Conservation (phyloP, 1,140 invertebrate species). For the Drosophila orena region DNA sequence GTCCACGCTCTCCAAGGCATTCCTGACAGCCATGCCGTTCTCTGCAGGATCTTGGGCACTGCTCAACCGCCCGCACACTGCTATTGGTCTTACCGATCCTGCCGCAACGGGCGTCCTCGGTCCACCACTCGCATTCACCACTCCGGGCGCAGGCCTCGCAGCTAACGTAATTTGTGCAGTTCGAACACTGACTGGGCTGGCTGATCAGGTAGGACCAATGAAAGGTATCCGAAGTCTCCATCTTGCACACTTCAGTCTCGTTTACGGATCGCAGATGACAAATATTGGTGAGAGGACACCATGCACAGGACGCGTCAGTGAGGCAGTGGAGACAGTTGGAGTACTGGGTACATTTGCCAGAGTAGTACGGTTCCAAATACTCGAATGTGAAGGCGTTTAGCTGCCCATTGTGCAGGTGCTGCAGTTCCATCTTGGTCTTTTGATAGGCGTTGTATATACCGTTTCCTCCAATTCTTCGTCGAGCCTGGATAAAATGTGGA, state of each 20-base stretch:
- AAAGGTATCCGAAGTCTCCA: slow-evolving; percentile 46
- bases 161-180: slow-evolving; percentile 95
- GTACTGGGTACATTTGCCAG: slow-evolving; percentile 91
- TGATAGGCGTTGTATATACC: slow-evolving; percentile 85
- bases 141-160: slow-evolving; percentile 89
- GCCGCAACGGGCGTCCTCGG: slow-evolving; percentile 93
- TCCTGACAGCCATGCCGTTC: slow-evolving; percentile 91
- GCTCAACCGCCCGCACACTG: slow-evolving; percentile 87
- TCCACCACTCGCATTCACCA: slow-evolving; percentile 94
- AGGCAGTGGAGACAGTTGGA: slow-evolving; percentile 94
- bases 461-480: slow-evolving; percentile 79
- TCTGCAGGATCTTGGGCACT: slow-evolving; percentile 91
- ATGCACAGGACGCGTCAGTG: slow-evolving; percentile 94
- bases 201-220: slow-evolving; percentile 92
- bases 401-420: slow-evolving; percentile 90
- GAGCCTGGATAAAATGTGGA: slow-evolving; percentile 84
- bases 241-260: slow-evolving; percentile 87
- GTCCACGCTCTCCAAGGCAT: slow-evolving; percentile 93
- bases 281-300: slow-evolving; percentile 91
- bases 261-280: slow-evolving; percentile 88
- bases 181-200: slow-evolving; percentile 92
- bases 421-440: slow-evolving; percentile 92
- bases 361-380: slow-evolving; percentile 94
- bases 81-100: slow-evolving; percentile 90
- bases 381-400: slow-evolving; percentile 94